These are phyloP conservation scores for Argopecten irradians DNA, from an alignment of 1,140 invertebrate species.

Conservation along the genomic window DNA sequence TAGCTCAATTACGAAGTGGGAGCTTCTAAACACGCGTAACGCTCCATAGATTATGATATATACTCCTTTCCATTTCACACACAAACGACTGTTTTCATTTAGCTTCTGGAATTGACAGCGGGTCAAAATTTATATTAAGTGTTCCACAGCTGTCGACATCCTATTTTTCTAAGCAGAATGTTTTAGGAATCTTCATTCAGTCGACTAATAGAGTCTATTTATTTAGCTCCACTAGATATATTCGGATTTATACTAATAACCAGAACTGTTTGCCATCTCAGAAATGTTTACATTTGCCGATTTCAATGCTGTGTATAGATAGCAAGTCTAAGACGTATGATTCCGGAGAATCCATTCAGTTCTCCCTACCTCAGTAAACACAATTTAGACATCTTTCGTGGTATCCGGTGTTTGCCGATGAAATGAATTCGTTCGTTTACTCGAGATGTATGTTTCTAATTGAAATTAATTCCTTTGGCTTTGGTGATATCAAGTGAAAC, in stretches of 20 bases:
- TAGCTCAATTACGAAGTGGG: background rate
- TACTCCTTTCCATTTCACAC: conserved; percentile 21
- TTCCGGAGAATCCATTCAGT: conserved; percentile 20
- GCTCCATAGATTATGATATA: conserved; percentile 4
- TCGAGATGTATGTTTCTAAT: conserved; percentile 17
- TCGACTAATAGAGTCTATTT: conserved; percentile 1
- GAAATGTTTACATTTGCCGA: conserved; percentile 21
- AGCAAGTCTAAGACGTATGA: background rate
- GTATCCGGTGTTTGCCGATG: conserved; percentile 14
- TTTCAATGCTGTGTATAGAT: background rate
- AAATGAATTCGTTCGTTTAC: conserved; percentile 17
- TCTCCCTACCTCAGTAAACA: conserved; percentile 20
- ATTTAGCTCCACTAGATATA: conserved; percentile 2
- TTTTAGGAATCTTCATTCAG: conserved; percentile 22
- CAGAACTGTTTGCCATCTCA: conserved; percentile 20
- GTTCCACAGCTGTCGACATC: background rate
- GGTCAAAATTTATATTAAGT: conserved; percentile 23
- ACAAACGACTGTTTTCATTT: conserved; percentile 22
- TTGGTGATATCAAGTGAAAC: conserved; percentile 15
- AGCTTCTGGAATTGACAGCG: background rate
- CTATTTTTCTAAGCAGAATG: background rate
- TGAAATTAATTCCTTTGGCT: conserved; percentile 22
- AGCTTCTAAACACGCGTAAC: background rate
- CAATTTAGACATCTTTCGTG: background rate
- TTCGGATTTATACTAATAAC: conserved; percentile 23